Conservation (phyloP, 2,888 invertebrate species). For the Ormyrus labotus region DNA sequence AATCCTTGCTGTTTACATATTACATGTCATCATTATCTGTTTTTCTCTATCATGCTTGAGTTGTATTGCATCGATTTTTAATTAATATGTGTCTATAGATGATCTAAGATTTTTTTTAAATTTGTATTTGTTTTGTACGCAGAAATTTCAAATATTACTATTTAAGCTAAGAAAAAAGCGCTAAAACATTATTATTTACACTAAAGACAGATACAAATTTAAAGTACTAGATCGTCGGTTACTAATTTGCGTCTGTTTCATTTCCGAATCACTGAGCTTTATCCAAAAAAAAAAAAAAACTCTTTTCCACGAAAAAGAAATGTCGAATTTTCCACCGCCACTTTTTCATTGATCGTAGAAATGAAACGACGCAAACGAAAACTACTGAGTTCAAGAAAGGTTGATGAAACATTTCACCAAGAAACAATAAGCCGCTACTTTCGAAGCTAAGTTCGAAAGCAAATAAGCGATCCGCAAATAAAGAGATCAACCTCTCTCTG, state of each 20-base stretch:
- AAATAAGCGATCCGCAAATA: no score
- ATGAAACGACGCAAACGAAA: no score
- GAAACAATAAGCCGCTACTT: no score
- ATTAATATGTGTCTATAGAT: constrained; percentile 41
- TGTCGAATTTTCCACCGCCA: not conserved
- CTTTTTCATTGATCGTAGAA: no score
- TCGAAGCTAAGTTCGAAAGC: no score
- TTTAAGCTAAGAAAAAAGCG: not conserved
- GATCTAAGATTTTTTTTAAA: constrained; percentile 27
- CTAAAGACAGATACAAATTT: constrained; percentile 20
- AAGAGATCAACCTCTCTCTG: no score
- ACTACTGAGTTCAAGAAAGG: no score
- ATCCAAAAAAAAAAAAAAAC: no score
- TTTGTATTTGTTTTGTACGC: constrained; percentile 9
- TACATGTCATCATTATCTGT: constrained; percentile 48
- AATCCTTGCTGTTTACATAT: constrained; percentile 45
- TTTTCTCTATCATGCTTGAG: constrained; percentile 47
- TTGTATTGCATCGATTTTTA: constrained; percentile 47
- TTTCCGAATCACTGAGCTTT: not conserved
- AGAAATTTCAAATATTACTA: not conserved
- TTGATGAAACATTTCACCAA: no score
- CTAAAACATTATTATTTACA: not conserved
- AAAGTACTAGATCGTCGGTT: constrained; percentile 11
- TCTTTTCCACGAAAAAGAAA: no score
- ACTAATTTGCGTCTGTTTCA: constrained; percentile 20